Conservation (phyloP, 1,140 invertebrate species). For the Microvelia longipes region DNA sequence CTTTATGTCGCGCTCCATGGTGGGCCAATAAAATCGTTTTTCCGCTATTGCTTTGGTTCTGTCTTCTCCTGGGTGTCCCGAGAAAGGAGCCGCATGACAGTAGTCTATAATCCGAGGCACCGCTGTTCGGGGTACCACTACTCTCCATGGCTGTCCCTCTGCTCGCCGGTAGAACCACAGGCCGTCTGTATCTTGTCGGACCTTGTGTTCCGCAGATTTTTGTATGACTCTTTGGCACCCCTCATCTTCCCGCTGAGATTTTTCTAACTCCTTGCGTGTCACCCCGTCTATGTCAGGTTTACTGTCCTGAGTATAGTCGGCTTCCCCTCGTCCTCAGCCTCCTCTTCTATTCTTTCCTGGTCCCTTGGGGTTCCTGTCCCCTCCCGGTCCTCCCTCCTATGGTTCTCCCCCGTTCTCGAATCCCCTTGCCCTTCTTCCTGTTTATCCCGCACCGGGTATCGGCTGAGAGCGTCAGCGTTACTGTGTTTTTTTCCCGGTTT, state of each 20-base stretch:
- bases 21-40: not conserved
- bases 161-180: not conserved
- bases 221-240: not conserved
- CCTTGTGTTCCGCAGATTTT: not conserved
- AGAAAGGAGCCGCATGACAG: not conserved
- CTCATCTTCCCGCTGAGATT: not conserved
- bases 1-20: not conserved
- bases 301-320: too few relatives aligned
- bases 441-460: too few relatives aligned
- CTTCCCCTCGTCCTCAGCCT: too few relatives aligned
- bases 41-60: not conserved
- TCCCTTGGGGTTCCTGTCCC: too few relatives aligned
- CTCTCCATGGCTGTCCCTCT: not conserved
- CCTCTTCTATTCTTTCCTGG: too few relatives aligned
- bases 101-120: not conserved
- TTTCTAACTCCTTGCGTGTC: not conserved
- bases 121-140: too few relatives aligned
- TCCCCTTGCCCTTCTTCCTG: too few relatives aligned
- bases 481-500: conserved; percentile 27
- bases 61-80: not conserved
- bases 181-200: not conserved
- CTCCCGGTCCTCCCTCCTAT: too few relatives aligned
- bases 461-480: conserved; percentile 20
- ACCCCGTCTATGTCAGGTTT: too few relatives aligned
- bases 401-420: too few relatives aligned